These are phyloP conservation scores for Hyposoter didymator DNA, from an alignment of 2,888 invertebrate species.

Conservation along the genomic window DNA sequence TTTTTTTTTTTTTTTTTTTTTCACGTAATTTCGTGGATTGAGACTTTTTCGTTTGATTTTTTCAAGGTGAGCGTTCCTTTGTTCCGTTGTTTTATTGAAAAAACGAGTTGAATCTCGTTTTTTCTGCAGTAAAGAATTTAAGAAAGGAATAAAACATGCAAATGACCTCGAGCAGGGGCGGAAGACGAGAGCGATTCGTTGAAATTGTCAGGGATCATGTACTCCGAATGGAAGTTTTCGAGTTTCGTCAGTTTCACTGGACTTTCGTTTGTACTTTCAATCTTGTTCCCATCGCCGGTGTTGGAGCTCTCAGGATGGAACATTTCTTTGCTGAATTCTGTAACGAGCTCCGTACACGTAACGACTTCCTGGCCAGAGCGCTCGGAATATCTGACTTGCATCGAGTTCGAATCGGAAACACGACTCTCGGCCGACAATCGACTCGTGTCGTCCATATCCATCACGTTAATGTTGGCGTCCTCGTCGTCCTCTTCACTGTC, in stretches of 20 bases:
- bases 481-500: slow-evolving; percentile 95
- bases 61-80: background rate
- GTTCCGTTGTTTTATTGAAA: background rate
- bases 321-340: slow-evolving; percentile 88
- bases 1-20: background rate
- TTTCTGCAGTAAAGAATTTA: background rate
- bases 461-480: slow-evolving; percentile 88
- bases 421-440: slow-evolving; percentile 90
- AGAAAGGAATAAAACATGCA: background rate
- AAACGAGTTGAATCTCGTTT: background rate
- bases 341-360: slow-evolving; percentile 84
- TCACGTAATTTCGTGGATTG: background rate
- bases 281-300: slow-evolving; percentile 75
- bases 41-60: background rate
- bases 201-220: slow-evolving; percentile 78
- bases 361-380: slow-evolving; percentile 72
- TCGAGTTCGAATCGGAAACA: slow-evolving; percentile 89
- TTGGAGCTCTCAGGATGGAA: slow-evolving; percentile 82
- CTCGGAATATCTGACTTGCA: slow-evolving; percentile 84
- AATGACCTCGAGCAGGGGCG: slow-evolving; percentile 71
- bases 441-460: slow-evolving; percentile 92
- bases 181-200: slow-evolving; percentile 73
- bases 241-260: slow-evolving; percentile 76
- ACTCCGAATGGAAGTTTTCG: slow-evolving; percentile 80
- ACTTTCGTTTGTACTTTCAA: slow-evolving; percentile 69